These are phyloP conservation scores for Strix aluco DNA, from an alignment of 2,113 vertebrate genomes.

Conservation along the genomic window DNA sequence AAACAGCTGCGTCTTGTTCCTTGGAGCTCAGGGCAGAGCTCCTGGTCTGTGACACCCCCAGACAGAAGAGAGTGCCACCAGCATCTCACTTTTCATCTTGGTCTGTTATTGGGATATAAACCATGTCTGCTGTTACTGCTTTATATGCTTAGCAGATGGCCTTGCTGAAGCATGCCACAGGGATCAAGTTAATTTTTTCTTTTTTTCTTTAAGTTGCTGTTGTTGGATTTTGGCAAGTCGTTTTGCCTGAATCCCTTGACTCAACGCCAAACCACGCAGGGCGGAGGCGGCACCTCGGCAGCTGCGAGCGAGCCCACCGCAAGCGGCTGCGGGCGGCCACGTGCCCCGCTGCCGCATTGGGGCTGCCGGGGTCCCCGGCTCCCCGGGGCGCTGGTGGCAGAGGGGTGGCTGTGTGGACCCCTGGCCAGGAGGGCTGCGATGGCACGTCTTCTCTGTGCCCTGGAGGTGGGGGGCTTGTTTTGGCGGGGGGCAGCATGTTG, in stretches of 20 bases:
- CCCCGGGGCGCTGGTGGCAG: rapidly evolving
- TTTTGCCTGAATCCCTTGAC: not conserved
- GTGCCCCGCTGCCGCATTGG: not conserved
- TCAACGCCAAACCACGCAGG: not conserved
- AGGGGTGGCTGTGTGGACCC: rapidly evolving
- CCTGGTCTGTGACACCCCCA: not conserved
- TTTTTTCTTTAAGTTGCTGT: not conserved
- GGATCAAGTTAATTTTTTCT: not conserved
- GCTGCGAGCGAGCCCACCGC: not conserved
- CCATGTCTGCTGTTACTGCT: not conserved
- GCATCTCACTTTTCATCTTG: not conserved
- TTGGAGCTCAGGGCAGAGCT: not conserved
- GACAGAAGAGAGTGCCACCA: not conserved
- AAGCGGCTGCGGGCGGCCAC: rapidly evolving
- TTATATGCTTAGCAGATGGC: not conserved
- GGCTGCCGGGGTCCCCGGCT: not conserved
- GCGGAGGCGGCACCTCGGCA: not conserved
- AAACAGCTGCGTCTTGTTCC: not conserved
- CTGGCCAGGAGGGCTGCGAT: not conserved
- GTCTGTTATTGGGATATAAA: not conserved
- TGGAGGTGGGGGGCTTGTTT: not conserved
- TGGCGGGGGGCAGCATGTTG: not conserved
- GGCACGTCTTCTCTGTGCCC: not conserved
- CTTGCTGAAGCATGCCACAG: not conserved
- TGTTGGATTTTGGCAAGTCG: not conserved